Evolutionary conservation across 2,888 invertebrate species (phyloP), one percentile per base, ranked within the genome.

Genomic region (Dryomyza anilis): DNA sequence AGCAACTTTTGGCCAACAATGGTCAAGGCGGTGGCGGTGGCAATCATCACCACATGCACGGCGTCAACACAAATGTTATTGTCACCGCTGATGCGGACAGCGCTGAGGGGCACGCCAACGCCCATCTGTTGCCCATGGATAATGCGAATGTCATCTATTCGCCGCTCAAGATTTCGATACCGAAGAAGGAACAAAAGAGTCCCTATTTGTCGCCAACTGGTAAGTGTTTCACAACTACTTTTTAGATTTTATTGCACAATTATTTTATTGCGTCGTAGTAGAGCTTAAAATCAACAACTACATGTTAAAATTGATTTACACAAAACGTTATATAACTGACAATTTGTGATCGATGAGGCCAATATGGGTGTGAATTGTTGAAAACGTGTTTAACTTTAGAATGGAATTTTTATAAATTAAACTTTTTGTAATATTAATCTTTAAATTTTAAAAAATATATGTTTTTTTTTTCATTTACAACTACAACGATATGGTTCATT

Each of bases 171-270:
- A 84, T 84, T 73, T 79, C 83, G 70, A 84, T 84, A 79, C 84
- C 84, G 65, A 83, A 83, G 73, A 79, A 81, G 70, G 84, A 83
- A 71, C 82, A 81, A 63, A 86, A 91, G 78, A 96, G 96, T 82
- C 96, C 96, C 33, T 93, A 94, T 80, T 93, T 95, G 46, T 96
- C 95, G 66, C 96, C 96, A 66, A 96, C 95, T 67, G 95, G 93
- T 86, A 85, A 80, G 77, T 72, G n/a, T n/a, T n/a, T n/a, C n/a
- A n/a, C n/a, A n/a, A n/a, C n/a, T n/a, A n/a, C n/a, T n/a, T n/a
- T n/a, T n/a, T 3, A 30, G 0, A 1, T 3, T 30, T 8, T 1
- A 10, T 3, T 12, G 16, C 2, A 8, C 23, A n/a, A 3, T 53
- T 14, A 7, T 29, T 30, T 45, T 6, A 45, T n/a, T 12, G 16